Base-by-base conservation (phyloP, 2,797 vertebrate species). In the Myotis daubentonii region DNA sequence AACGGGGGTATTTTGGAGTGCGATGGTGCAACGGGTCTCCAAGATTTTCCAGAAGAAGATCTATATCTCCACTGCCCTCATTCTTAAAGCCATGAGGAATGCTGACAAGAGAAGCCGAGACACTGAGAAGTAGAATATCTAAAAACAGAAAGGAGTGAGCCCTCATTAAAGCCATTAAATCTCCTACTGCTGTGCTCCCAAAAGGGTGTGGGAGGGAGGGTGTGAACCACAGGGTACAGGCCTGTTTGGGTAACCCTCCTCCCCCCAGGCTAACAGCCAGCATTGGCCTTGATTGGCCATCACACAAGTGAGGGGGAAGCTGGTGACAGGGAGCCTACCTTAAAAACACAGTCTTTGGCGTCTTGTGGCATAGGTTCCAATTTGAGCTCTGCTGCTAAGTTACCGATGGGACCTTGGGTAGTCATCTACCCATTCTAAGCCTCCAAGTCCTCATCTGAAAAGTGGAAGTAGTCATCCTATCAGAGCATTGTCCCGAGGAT, bases 401-500 rank as follows among this genome's bases (percentile, higher is more conserved):
- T 62, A 78, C 7, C 38, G 25, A 62, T n/a, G 19, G 30, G 41
- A 94, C 75, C 22, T 79, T 30, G 6, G 22, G 44, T 70, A 79
- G 22, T 78, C 62, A 85, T 36, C n/a, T 57, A 91, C 72, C 23
- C 30, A 44, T 53, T 17, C 23, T 51, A 81, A 70, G 33, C 36
- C 86, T 94, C 72, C 8, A 60, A 51, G 47, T 80, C 9, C 41
- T 82, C 81, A 55, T 94, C 70, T 90, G 38, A 85, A 91, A 91
- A 94, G 72, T 68, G 72, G 44, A 94, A 22, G 44, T 51, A 89
- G 83, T 78, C 83, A 96, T 79, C 38, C 68, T 83, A 70, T 86
- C 57, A 93, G 78, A 94, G 23, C 62, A 47, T 36, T 91, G 79
- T 86, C 66, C 70, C 68, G 65, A 93, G 89, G 81, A 95, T 84